Conservation (phyloP, 1,140 invertebrate species). For the Mactra quadrangularis region DNA sequence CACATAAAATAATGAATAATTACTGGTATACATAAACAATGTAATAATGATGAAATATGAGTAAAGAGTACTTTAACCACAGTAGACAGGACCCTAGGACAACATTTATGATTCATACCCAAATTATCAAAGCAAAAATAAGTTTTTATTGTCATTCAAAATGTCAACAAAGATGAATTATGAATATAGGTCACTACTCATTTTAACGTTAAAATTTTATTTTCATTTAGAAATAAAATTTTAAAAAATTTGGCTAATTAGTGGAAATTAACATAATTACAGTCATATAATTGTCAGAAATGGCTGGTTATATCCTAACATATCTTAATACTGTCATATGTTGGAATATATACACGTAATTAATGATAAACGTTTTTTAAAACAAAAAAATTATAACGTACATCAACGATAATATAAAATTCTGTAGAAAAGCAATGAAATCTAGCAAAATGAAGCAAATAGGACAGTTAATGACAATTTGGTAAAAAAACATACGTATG, state of each 20-base stretch:
- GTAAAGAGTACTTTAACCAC: too few relatives aligned
- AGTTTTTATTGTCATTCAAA: too few relatives aligned
- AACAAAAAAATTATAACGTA: background rate
- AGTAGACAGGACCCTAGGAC: too few relatives aligned
- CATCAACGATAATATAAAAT: background rate
- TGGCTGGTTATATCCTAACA: conserved; percentile 13
- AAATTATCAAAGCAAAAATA: too few relatives aligned
- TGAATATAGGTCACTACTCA: background rate
- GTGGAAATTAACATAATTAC: conserved; percentile 41
- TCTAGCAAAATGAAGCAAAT: conserved; percentile 14
- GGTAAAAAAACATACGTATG: background rate
- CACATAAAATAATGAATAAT: too few relatives aligned
- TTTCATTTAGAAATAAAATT: background rate
- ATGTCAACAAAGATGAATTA: too few relatives aligned
- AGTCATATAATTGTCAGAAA: conserved; percentile 23
- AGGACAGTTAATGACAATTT: conserved; percentile 21
- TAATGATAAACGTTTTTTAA: background rate
- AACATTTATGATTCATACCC: too few relatives aligned
- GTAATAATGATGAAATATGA: too few relatives aligned
- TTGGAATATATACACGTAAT: conserved; percentile 3
- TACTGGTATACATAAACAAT: too few relatives aligned
- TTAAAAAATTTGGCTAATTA: conserved; percentile 42
- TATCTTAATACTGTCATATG: background rate
- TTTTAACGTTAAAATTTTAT: conserved; percentile 7
- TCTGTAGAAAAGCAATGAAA: background rate